Evolutionary conservation across 1,140 invertebrate species (phyloP).

Genomic region (Drosophila murphyi): DNA sequence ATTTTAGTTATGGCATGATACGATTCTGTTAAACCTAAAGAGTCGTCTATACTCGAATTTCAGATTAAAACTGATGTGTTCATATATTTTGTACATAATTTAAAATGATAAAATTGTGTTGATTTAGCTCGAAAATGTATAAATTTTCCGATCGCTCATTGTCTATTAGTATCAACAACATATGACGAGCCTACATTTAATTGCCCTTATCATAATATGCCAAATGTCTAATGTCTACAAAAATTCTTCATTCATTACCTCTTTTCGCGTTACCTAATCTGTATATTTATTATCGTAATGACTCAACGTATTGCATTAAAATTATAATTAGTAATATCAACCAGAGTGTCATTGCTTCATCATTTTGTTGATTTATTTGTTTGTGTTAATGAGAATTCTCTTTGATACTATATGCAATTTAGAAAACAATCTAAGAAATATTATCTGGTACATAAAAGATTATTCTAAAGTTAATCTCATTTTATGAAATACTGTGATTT

Average conservation of each 20-base stretch:
- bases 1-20: conserved; percentile 37
- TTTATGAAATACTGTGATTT: not conserved
- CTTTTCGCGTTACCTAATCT: conserved; percentile 12
- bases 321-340: conserved; percentile 10
- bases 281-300: conserved; percentile 14
- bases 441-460: too few species aligned
- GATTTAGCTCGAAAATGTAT: conserved; percentile 6
- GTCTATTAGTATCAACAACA: conserved; percentile 13
- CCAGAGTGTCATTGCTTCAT: conserved; percentile 9
- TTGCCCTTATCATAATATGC: conserved; percentile 11
- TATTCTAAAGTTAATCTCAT: too few species aligned
- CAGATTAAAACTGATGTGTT: conserved; percentile 66
- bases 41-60: conserved; percentile 30
- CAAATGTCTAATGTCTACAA: not conserved
- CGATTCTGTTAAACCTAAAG: conserved; percentile 40
- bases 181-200: conserved; percentile 1
- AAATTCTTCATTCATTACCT: not conserved
- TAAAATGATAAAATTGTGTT: conserved; percentile 25
- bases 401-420: too few species aligned
- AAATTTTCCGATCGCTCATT: conserved; percentile 14
- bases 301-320: conserved; percentile 7
- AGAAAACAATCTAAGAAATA: too few species aligned
- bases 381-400: not conserved
- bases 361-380: not conserved
- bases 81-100: conserved; percentile 57